Evolutionary conservation across 92 coral and sea anemone genomes (phyloP).

Genomic region (Phymanthus crucifer): DNA sequence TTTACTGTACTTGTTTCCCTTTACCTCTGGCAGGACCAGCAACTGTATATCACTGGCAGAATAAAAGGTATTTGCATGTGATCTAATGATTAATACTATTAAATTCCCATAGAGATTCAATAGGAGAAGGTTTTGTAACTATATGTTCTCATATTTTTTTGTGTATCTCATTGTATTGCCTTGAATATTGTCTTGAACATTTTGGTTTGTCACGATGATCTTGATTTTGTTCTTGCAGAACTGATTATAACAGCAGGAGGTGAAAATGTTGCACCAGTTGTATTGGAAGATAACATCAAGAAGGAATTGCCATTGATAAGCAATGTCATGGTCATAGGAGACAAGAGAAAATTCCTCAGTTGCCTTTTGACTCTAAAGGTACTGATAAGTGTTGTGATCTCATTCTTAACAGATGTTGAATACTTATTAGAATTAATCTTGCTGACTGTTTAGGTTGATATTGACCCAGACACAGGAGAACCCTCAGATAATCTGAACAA

Average conservation of each 20-base stretch:
- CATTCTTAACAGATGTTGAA: neutral
- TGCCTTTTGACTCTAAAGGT: constrained; percentile 88
- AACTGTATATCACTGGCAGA: constrained; percentile 85
- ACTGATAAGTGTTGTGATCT: neutral
- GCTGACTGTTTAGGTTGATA: constrained; percentile 57
- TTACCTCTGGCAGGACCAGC: constrained; percentile 51
- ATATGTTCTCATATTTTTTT: too few relatives aligned
- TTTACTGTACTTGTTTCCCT: too few relatives aligned
- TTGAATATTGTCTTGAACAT: neutral
- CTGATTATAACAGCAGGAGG: constrained; percentile 94
- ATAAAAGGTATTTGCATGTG: constrained; percentile 69
- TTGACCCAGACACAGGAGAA: constrained; percentile 75
- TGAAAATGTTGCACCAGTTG: constrained; percentile 88
- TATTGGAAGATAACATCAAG: constrained; percentile 78
- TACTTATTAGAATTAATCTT: neutral
- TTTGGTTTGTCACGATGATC: too few relatives aligned
- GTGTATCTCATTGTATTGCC: neutral
- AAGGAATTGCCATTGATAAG: constrained; percentile 73
- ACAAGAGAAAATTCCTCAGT: constrained; percentile 82
- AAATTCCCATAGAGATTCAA: too few relatives aligned
- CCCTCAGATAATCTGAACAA: constrained; percentile 76
- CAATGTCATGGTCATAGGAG: constrained; percentile 85
- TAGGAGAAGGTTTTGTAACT: too few relatives aligned
- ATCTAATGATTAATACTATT: neutral
- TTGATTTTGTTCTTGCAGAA: constrained; percentile 51